Conservation (phyloP, 1,140 invertebrate species). For the Saccostrea echinata region DNA sequence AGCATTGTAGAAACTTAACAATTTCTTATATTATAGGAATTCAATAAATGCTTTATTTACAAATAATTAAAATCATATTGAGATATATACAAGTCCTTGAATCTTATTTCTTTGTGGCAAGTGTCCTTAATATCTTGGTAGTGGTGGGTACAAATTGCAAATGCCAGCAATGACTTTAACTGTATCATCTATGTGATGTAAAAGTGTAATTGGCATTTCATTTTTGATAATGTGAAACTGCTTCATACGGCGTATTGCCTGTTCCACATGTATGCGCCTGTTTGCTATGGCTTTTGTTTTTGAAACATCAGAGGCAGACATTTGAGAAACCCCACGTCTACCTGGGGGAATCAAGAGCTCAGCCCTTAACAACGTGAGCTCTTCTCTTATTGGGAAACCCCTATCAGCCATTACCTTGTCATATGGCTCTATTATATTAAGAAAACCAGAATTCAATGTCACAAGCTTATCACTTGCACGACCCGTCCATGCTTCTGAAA, state of each 20-base stretch:
- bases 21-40: too few species aligned
- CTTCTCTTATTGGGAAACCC: slow-evolving; percentile 72
- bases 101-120: background rate
- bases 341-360: slow-evolving; percentile 38
- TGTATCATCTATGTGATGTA: slow-evolving; percentile 44
- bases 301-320: too few species aligned
- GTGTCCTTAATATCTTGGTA: slow-evolving; percentile 27
- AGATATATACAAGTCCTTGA: background rate
- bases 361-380: slow-evolving; percentile 10
- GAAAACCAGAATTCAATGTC: slow-evolving; percentile 74
- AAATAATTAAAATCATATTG: background rate
- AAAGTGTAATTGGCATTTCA: slow-evolving; percentile 47
- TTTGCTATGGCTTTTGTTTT: background rate
- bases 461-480: slow-evolving; percentile 77
- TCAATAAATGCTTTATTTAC: background rate
- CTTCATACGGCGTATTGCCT: slow-evolving; percentile 44
- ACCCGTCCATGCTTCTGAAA: slow-evolving; percentile 77
- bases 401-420: slow-evolving; percentile 79
- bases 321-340: slow-evolving; percentile 37
- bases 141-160: slow-evolving; percentile 45
- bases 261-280: slow-evolving; percentile 28
- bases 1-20: too few species aligned
- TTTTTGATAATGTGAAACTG: slow-evolving; percentile 44
- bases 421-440: slow-evolving; percentile 76
- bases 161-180: slow-evolving; percentile 42